Evolutionary conservation across 2,888 invertebrate genomes (phyloP), one percentile per base, ranked within the genome.

Genomic region (Panopea generosa): DNA sequence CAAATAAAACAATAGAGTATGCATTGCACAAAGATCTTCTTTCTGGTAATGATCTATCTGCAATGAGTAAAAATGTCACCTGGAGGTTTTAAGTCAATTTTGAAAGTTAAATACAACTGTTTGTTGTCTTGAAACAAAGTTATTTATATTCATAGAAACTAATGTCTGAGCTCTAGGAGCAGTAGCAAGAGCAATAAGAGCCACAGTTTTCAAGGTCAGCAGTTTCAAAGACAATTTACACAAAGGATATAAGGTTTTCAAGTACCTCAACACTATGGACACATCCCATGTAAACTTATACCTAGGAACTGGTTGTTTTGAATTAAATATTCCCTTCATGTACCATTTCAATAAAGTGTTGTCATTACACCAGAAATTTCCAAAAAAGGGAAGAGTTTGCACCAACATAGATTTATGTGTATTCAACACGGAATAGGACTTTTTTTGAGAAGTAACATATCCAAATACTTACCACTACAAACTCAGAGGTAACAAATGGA

Each of bases 341-440:
- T 11, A 40, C 40, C 40, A 11, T 11, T 26, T 16, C 14, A 76
- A 55, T 45, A 53, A 27, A 43, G 24, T 18, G 22, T 16, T 26
- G 56, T 43, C 7, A 6, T 33, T 2, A 29, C 67, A 73, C 73
- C 66, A 56, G 0, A 24, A 29, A 18, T 67, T 73, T 20, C 67
- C 68, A n/a, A n/a, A n/a, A n/a, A n/a, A n/a, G n/a, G n/a, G n/a
- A n/a, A n/a, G n/a, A n/a, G n/a, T n/a, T n/a, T n/a, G n/a, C n/a
- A n/a, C n/a, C n/a, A n/a, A n/a, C n/a, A n/a, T n/a, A n/a, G n/a
- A n/a, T n/a, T n/a, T n/a, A n/a, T n/a, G n/a, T n/a, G n/a, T n/a
- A n/a, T n/a, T n/a, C n/a, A n/a, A n/a, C n/a, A n/a, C n/a, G 16
- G 61, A 61, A 22, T 66, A 63, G 14, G 69, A 70, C 27, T 75